Evolutionary conservation across 2,113 vertebrate species (phyloP).

Genomic region (Sturnira hondurensis): DNA sequence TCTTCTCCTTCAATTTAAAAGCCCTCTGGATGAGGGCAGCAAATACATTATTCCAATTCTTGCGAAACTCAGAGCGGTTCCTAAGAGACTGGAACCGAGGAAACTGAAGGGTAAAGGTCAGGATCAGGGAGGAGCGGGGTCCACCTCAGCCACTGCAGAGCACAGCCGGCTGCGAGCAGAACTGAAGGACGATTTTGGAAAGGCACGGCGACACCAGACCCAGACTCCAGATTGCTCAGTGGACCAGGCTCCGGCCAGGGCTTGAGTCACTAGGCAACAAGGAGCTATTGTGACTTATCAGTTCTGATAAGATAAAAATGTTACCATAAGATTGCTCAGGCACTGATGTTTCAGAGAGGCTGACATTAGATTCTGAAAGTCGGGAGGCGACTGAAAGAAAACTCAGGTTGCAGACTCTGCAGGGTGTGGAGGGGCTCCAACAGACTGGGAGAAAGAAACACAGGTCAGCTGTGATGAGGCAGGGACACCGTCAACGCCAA

Average conservation of each 20-base stretch:
- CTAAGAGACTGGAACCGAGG: slow-evolving; percentile 6
- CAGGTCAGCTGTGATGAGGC: no score
- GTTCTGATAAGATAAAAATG: slow-evolving; percentile 46
- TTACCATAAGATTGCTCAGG: slow-evolving; percentile 28
- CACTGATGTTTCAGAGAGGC: not conserved
- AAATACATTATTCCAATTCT: slow-evolving; percentile 57
- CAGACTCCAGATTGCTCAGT: not conserved
- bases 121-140: not conserved
- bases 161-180: not conserved
- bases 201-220: not conserved
- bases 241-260: not conserved
- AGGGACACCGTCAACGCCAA: not conserved
- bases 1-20: slow-evolving; percentile 25
- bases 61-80: slow-evolving; percentile 31
- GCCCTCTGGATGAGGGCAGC: not conserved
- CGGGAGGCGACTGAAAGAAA: not conserved
- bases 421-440: not conserved
- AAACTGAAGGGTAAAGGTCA: not conserved
- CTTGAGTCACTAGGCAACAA: not conserved
- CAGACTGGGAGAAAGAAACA: not conserved
- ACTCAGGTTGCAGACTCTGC: not conserved
- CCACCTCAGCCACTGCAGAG: not conserved
- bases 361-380: not conserved
- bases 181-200: not conserved
- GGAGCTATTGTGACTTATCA: slow-evolving; percentile 9